Evolutionary conservation across 2,797 vertebrate species (phyloP).

Genomic region (Enteromius radiatus): DNA sequence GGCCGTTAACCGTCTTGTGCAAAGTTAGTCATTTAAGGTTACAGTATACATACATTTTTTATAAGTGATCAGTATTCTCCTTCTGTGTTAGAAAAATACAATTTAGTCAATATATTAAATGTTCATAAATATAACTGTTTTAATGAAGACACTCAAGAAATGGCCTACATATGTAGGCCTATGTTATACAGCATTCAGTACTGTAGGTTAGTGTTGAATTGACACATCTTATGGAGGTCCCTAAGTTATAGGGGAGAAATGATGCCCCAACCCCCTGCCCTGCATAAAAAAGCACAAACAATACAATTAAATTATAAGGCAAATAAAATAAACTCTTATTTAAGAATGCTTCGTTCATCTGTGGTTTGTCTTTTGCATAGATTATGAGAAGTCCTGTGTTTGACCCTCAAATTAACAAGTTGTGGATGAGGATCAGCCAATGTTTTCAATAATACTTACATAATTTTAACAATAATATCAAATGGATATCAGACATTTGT

Average conservation of each 20-base stretch:
- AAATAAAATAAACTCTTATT: not conserved
- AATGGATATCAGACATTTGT: not conserved
- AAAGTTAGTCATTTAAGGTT: not conserved
- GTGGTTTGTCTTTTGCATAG: not conserved
- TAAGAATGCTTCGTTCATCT: not conserved
- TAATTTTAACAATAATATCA: not conserved
- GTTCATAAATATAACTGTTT: conserved; percentile 29
- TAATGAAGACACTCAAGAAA: conserved; percentile 16
- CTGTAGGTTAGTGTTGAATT: not conserved
- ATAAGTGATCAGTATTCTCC: not conserved
- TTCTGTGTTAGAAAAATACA: not conserved
- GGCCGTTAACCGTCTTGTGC: not conserved
- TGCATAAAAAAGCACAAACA: conserved; percentile 2
- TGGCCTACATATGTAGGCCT: not conserved
- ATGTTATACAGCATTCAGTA: not conserved
- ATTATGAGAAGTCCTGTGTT: not conserved
- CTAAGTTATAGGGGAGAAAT: not conserved
- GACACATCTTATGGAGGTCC: not conserved
- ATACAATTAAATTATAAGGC: not conserved
- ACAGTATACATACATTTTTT: not conserved
- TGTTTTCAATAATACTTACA: not conserved
- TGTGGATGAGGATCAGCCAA: not conserved
- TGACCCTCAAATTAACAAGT: not conserved
- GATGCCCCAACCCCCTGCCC: not conserved
- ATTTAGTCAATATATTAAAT: conserved; percentile 29